A percentile compares a stretch with the other conserved stretches of the same genome.
These are phyloP conservation scores for Scartelaos histophorus DNA, from an alignment of 2,113 vertebrate species.

Conservation along the genomic window DNA sequence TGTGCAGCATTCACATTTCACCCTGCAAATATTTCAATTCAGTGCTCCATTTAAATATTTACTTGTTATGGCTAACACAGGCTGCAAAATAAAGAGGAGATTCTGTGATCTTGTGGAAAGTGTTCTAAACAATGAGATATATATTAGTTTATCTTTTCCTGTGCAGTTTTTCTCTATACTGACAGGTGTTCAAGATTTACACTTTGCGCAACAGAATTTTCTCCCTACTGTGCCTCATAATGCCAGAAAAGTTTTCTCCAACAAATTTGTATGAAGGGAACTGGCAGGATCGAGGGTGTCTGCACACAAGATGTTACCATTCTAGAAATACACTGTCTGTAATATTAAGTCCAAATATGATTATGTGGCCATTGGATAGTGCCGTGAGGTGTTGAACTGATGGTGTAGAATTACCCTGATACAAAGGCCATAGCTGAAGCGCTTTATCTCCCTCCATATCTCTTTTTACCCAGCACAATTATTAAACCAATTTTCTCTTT, in stretches of 20 bases:
- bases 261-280: neutral
- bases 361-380: conserved; percentile 4
- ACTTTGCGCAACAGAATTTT: neutral
- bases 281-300: conserved; percentile 2
- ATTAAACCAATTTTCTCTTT: conserved; percentile 27
- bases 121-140: neutral
- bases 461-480: neutral
- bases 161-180: neutral
- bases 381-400: neutral
- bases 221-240: neutral
- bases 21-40: neutral
- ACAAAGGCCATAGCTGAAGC: neutral
- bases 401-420: conserved; percentile 10
- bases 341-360: neutral
- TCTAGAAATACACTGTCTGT: neutral
- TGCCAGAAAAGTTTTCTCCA: conserved; percentile 10
- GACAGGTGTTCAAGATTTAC: neutral
- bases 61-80: neutral
- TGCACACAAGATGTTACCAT: neutral
- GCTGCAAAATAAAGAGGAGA: neutral
- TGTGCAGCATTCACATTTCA: too few species aligned
- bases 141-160: neutral
- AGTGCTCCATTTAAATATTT: neutral
- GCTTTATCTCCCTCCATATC: conserved; percentile 11
- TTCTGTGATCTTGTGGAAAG: neutral